Percentiles rank a stretch among this genome's conserved stretches.
Conservation (phyloP, 1,140 invertebrate species). For the Polypedilum pembai region DNA sequence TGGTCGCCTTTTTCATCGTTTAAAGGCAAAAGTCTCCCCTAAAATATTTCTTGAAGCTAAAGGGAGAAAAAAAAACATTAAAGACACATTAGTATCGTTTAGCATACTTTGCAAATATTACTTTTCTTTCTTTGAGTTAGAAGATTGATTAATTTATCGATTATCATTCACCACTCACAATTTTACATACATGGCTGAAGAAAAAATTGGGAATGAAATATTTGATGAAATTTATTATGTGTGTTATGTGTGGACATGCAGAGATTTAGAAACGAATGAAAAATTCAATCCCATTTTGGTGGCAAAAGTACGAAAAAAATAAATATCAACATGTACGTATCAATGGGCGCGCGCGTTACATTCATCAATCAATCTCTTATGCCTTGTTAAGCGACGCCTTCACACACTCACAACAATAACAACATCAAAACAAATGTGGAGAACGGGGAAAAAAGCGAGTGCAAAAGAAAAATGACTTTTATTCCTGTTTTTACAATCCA, state of each 20-base stretch:
- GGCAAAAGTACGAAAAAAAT: background rate
- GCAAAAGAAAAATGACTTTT: constrained; percentile 19
- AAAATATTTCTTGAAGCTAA: too few relatives aligned
- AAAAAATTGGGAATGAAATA: background rate
- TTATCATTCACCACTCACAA: too few relatives aligned
- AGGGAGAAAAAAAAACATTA: too few relatives aligned
- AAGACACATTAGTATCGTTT: too few relatives aligned
- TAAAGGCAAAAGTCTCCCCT: too few relatives aligned
- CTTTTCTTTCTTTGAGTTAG: background rate
- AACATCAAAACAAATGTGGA: background rate
- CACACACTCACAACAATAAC: background rate
- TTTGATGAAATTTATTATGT: constrained; percentile 7
- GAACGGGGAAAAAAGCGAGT: background rate
- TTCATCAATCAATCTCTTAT: constrained; percentile 17
- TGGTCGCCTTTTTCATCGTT: too few relatives aligned
- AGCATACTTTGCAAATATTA: too few relatives aligned
- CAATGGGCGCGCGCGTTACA: background rate
- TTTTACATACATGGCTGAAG: background rate
- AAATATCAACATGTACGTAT: constrained; percentile 18
- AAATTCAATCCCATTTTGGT: background rate
- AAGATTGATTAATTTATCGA: constrained; percentile 13
- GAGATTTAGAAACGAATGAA: background rate
- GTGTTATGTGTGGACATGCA: background rate
- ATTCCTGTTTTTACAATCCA: constrained; percentile 24
- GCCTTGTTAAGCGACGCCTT: constrained; percentile 8